Evolutionary conservation across 2,888 invertebrate species (phyloP).

Genomic region (Nebria salina): DNA sequence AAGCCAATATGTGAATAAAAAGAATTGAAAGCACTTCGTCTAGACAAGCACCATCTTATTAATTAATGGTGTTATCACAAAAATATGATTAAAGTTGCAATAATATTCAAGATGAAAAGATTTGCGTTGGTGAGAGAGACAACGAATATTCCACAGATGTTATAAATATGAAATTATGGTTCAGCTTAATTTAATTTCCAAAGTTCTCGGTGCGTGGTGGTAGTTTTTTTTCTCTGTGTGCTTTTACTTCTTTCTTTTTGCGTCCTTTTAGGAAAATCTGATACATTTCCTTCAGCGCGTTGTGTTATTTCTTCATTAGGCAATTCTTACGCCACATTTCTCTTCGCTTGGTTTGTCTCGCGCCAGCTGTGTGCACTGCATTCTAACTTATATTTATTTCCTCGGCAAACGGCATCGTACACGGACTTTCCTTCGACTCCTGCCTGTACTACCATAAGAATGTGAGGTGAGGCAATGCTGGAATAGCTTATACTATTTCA

Average conservation of each 20-base stretch:
- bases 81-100: conserved; percentile 52
- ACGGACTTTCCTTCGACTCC: background rate
- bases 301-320: conserved; percentile 57
- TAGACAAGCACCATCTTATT: conserved; percentile 50
- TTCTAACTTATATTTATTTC: conserved; percentile 50
- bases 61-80: conserved; percentile 51
- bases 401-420: conserved; percentile 7
- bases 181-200: conserved; percentile 56
- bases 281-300: conserved; percentile 53
- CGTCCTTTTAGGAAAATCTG: conserved; percentile 54
- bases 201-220: conserved; percentile 46
- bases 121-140: conserved; percentile 8
- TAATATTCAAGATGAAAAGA: conserved; percentile 50
- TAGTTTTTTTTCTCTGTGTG: conserved; percentile 25
- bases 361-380: conserved; percentile 51
- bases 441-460: background rate
- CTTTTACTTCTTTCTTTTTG: conserved; percentile 48
- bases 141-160: conserved; percentile 52
- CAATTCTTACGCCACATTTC: conserved; percentile 52
- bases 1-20: background rate
- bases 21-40: conserved; percentile 1
- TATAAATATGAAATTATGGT: conserved; percentile 56
- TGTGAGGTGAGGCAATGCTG: background rate
- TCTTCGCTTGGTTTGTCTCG: conserved; percentile 30
- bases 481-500: background rate